Conservation (phyloP, 1,140 invertebrate species). For the Cardiocondyla obscurior region DNA sequence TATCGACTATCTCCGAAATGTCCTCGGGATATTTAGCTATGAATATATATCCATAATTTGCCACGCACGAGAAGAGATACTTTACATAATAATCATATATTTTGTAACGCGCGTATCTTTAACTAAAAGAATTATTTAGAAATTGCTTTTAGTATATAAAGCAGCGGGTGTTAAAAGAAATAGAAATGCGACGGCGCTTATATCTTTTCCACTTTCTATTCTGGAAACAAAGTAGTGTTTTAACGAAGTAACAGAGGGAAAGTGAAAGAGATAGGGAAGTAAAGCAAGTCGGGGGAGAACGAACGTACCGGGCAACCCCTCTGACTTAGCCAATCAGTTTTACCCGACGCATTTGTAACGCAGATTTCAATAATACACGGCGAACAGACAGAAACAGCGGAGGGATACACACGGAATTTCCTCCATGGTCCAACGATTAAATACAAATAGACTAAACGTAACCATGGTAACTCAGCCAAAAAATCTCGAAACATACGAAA, state of each 20-base stretch:
- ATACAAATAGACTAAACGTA: conserved; percentile 71
- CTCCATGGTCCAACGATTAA: conserved; percentile 71
- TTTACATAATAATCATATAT: too few relatives aligned
- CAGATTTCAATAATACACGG: conserved; percentile 72
- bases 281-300: conserved; percentile 8
- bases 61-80: neutral
- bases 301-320: conserved; percentile 53
- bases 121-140: neutral
- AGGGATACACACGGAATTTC: conserved; percentile 29
- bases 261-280: conserved; percentile 29
- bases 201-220: neutral
- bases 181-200: neutral
- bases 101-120: neutral
- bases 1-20: neutral
- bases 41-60: neutral
- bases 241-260: conserved; percentile 57
- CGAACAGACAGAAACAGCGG: conserved; percentile 48
- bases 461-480: conserved; percentile 62
- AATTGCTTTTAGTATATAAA: neutral
- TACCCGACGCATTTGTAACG: conserved; percentile 62
- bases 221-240: conserved; percentile 35
- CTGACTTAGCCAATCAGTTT: conserved; percentile 71
- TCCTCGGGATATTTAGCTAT: conserved; percentile 1
- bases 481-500: neutral
- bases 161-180: too few relatives aligned